Evolutionary conservation across 2,888 invertebrate genomes (phyloP).

Genomic region (Mantis religiosa): DNA sequence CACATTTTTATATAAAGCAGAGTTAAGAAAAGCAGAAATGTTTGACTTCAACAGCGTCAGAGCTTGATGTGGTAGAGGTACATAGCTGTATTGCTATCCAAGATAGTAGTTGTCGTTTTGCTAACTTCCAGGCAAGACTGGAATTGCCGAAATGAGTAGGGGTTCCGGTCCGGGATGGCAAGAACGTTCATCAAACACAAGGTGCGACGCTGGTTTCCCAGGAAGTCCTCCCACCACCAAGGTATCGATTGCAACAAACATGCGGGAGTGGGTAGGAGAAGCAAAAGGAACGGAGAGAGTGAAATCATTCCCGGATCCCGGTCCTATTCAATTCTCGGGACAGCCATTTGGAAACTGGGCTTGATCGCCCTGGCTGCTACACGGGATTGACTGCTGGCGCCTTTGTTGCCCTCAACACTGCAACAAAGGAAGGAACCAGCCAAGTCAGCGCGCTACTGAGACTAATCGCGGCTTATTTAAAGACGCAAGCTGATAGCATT

Average conservation of each 20-base stretch:
- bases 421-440: background rate
- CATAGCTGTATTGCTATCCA: background rate
- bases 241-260: conserved; percentile 17
- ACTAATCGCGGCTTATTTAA: background rate
- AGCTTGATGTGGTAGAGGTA: background rate
- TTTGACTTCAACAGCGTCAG: too few species aligned
- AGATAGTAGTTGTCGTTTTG: background rate
- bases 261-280: background rate
- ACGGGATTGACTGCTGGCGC: background rate
- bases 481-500: background rate
- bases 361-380: background rate
- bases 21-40: too few species aligned
- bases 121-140: background rate
- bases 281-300: background rate
- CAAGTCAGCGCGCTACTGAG: background rate
- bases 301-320: conserved; percentile 17
- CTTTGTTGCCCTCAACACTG: background rate
- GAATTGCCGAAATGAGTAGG: background rate
- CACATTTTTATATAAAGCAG: too few species aligned
- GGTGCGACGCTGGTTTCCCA: background rate
- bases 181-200: background rate
- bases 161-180: background rate
- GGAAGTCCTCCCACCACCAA: background rate
- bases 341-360: conserved; percentile 14
- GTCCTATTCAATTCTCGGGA: conserved; percentile 21